These are phyloP conservation scores for Coelopa pilipes DNA, from an alignment of 2,888 invertebrate genomes.

Conservation along the genomic window DNA sequence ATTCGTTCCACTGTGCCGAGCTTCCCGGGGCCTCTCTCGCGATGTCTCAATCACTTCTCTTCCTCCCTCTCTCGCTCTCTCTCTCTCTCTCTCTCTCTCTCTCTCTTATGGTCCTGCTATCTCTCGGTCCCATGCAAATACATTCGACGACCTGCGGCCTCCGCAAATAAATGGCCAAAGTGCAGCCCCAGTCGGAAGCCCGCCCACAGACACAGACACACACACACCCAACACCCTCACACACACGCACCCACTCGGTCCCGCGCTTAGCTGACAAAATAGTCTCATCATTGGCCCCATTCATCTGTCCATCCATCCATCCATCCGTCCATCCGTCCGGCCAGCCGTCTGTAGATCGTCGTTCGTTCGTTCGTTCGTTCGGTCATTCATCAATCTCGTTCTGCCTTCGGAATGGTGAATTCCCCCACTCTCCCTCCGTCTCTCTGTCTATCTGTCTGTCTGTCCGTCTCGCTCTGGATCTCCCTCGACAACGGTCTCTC, in stretches of 20 bases:
- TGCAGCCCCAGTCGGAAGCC: slow-evolving; percentile 2
- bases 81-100: neutral
- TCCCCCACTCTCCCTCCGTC: no score
- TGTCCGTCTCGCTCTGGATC: no score
- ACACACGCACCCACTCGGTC: neutral
- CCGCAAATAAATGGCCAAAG: slow-evolving; percentile 23
- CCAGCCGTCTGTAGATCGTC: neutral
- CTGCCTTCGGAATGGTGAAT: neutral
- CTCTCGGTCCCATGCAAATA: slow-evolving; percentile 21
- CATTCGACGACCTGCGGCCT: neutral
- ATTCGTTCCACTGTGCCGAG: no score
- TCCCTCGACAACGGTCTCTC: neutral
- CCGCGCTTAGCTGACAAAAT: neutral
- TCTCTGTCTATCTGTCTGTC: no score
- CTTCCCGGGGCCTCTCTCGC: neutral
- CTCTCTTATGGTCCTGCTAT: neutral
- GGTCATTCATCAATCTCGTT: slow-evolving; percentile 29
- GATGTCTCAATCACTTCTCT: neutral
- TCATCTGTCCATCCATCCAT: no score
- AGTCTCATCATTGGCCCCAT: slow-evolving; percentile 12
- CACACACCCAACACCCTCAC: neutral
- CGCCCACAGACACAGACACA: neutral
- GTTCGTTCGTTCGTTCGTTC: slow-evolving; percentile 10
- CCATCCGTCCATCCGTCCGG: neutral
- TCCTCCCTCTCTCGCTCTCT: neutral